phyloP scores from a whole-genome alignment of 1,140 invertebrate genomes.

The Mya arenaria region DNA sequence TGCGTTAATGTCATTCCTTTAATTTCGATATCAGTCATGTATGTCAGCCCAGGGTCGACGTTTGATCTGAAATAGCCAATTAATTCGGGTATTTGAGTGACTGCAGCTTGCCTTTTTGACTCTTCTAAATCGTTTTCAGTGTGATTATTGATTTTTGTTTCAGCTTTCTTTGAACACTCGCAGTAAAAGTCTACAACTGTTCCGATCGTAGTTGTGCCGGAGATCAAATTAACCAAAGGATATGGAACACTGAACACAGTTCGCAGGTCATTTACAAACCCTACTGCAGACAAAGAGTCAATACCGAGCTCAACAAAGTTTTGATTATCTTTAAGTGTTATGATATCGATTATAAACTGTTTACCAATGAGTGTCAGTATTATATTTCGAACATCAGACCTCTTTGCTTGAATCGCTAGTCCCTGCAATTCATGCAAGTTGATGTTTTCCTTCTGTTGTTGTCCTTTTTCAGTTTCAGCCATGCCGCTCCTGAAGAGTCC shows the following conservation, averaged over 20 bases:
- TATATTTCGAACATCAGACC: neutral
- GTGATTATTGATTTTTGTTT: too few relatives aligned
- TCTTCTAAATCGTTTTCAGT: too few relatives aligned
- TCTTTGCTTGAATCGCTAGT: neutral
- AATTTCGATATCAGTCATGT: too few relatives aligned
- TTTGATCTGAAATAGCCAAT: too few relatives aligned
- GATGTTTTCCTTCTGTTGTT: neutral
- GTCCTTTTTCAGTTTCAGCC: neutral
- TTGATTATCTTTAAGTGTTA: neutral
- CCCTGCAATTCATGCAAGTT: neutral
- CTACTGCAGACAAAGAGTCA: slow-evolving; percentile 44
- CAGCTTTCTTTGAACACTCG: too few relatives aligned
- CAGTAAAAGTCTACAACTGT: too few relatives aligned
- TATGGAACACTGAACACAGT: neutral
- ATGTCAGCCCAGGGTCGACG: too few relatives aligned
- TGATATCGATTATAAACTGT: slow-evolving; percentile 5
- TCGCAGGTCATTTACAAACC: slow-evolving; percentile 11
- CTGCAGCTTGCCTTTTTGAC: too few relatives aligned
- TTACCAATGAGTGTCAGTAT: slow-evolving; percentile 8
- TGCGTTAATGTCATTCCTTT: too few relatives aligned
- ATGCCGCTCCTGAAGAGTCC: neutral
- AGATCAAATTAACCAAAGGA: slow-evolving; percentile 23
- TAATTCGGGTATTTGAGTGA: too few relatives aligned
- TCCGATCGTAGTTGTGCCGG: slow-evolving; percentile 26
- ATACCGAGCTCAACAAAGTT: slow-evolving; percentile 24